These are phyloP conservation scores for Nesogale talazaci DNA, from an alignment of 2,113 vertebrate genomes.

Conservation along the genomic window DNA sequence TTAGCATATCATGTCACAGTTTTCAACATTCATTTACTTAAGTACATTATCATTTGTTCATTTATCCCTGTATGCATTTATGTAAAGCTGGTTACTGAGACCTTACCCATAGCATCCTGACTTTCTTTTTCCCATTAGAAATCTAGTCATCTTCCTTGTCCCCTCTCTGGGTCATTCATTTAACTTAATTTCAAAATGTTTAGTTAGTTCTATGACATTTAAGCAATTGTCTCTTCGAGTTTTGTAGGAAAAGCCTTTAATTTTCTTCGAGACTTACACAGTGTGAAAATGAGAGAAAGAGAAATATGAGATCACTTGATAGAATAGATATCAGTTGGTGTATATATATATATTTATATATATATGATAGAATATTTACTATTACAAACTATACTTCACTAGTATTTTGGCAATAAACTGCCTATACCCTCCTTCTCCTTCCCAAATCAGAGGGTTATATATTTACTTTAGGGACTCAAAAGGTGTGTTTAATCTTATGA, in stretches of 20 bases:
- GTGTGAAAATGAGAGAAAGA: neutral
- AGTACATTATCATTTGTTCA: neutral
- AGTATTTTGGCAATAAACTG: neutral
- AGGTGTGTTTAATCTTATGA: neutral
- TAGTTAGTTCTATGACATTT: neutral
- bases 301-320: neutral
- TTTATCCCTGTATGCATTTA: neutral
- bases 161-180: neutral
- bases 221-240: neutral
- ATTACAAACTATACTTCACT: no score
- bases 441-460: neutral
- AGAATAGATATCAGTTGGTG: neutral
- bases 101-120: neutral
- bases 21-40: slow-evolving; percentile 24
- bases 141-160: neutral
- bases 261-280: neutral
- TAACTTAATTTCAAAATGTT: neutral
- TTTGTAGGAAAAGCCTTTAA: neutral
- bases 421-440: neutral
- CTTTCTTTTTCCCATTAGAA: neutral
- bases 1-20: neutral
- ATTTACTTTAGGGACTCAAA: neutral
- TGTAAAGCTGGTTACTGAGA: neutral
- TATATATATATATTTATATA: neutral
- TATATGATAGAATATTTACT: neutral